Conservation (phyloP, 2,113 vertebrate genomes). For the Podilymbus podiceps region DNA sequence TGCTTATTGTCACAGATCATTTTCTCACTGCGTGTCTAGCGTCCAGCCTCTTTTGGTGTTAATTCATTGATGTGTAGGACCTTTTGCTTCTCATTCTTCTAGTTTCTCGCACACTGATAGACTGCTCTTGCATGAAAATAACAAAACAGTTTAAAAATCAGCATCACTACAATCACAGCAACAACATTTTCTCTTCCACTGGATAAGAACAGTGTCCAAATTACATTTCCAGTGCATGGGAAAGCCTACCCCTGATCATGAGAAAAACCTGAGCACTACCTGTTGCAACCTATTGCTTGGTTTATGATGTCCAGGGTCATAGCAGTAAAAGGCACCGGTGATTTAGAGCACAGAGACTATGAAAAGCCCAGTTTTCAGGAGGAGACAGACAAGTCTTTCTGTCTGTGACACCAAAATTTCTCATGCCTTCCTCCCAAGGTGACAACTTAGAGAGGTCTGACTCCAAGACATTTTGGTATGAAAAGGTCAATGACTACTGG, state of each 20-base stretch:
- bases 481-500: background rate
- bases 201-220: background rate
- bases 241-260: background rate
- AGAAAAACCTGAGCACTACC: background rate
- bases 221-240: fast-evolving
- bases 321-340: background rate
- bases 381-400: background rate
- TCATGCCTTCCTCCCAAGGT: background rate
- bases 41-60: background rate
- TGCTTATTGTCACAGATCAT: fast-evolving
- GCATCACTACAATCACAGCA: background rate
- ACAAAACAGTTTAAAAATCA: background rate
- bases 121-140: background rate
- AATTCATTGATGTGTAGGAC: background rate
- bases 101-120: background rate
- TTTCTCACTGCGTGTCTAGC: background rate
- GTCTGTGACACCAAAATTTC: background rate
- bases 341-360: background rate
- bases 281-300: background rate
- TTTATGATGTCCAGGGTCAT: background rate
- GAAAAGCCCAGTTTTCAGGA: background rate
- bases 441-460: background rate
- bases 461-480: background rate
- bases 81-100: background rate
- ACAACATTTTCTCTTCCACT: background rate